Conservation (phyloP, 2,797 vertebrate genomes). For the Pogoniulus pusillus region DNA sequence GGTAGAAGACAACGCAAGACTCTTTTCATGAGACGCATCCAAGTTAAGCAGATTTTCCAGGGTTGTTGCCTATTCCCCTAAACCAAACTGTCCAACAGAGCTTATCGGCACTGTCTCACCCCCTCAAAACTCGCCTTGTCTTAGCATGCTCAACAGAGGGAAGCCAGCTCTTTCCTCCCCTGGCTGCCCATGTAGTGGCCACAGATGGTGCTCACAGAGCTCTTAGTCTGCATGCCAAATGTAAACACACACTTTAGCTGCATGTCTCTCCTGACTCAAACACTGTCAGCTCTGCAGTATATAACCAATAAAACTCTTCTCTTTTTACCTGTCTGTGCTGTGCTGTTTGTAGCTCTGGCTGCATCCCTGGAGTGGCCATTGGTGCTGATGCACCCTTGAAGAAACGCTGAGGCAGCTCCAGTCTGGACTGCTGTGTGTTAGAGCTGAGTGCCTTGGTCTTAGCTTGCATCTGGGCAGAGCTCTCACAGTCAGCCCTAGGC, state of each 20-base stretch:
- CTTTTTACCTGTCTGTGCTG: constrained; percentile 52
- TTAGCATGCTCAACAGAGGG: constrained; percentile 43
- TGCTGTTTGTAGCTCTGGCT: background rate
- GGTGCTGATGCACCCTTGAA: background rate
- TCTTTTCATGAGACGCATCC: constrained; percentile 22
- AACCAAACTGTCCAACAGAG: background rate
- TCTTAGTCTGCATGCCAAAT: constrained; percentile 75
- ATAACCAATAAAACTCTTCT: constrained; percentile 81
- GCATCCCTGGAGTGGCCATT: background rate
- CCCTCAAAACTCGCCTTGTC: constrained; percentile 13
- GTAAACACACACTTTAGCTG: constrained; percentile 71
- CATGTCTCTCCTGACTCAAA: constrained; percentile 74
- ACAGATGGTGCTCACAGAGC: constrained; percentile 60
- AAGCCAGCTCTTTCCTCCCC: constrained; percentile 13
- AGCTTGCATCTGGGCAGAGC: fast-evolving
- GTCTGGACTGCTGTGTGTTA: background rate
- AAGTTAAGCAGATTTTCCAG: constrained; percentile 22
- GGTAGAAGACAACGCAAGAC: constrained; percentile 47
- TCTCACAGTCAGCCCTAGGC: background rate
- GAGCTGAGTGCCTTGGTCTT: background rate
- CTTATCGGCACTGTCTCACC: constrained; percentile 32
- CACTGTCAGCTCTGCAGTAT: constrained; percentile 73
- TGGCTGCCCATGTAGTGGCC: constrained; percentile 4
- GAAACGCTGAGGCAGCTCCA: background rate
- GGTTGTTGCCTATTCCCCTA: constrained; percentile 4